Evolutionary conservation across 2,797 vertebrate species (phyloP).

Genomic region (Steatocranus sp.): DNA sequence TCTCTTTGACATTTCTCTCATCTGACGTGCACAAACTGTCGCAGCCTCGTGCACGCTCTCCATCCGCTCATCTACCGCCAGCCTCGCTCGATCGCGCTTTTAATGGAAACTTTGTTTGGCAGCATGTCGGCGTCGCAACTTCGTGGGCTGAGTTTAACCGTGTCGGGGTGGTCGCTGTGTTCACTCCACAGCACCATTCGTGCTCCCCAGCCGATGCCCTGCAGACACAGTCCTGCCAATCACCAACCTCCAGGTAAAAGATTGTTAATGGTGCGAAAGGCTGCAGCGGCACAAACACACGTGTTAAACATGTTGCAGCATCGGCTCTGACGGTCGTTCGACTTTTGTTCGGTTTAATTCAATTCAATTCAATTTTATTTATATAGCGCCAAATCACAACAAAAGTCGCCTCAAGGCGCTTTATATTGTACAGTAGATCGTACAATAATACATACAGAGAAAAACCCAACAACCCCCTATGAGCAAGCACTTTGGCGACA

Average conservation of each 20-base stretch:
- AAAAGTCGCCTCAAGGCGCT: too few species aligned
- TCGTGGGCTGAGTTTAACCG: not conserved
- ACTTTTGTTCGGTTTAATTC: not conserved
- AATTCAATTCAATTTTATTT: too few species aligned
- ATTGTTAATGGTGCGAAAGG: not conserved
- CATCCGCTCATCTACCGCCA: constrained; percentile 40
- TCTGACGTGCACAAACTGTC: constrained; percentile 61
- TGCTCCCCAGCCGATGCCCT: not conserved
- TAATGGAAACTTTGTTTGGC: constrained; percentile 38
- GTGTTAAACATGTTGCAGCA: not conserved
- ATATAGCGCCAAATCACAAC: too few species aligned
- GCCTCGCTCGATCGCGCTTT: constrained; percentile 19
- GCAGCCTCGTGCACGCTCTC: constrained; percentile 30
- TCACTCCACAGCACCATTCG: not conserved
- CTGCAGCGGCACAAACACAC: not conserved
- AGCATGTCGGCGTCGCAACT: not conserved
- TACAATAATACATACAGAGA: too few species aligned
- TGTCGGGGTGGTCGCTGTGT: not conserved
- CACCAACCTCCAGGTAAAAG: not conserved
- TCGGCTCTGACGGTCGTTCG: not conserved
- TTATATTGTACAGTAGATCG: too few species aligned
- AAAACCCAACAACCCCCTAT: too few species aligned
- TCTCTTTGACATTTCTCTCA: constrained; percentile 65
- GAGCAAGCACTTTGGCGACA: too few species aligned
- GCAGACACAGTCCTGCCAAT: not conserved